Conservation (phyloP, 2,888 invertebrate genomes). For the Acholoe squamosa region DNA sequence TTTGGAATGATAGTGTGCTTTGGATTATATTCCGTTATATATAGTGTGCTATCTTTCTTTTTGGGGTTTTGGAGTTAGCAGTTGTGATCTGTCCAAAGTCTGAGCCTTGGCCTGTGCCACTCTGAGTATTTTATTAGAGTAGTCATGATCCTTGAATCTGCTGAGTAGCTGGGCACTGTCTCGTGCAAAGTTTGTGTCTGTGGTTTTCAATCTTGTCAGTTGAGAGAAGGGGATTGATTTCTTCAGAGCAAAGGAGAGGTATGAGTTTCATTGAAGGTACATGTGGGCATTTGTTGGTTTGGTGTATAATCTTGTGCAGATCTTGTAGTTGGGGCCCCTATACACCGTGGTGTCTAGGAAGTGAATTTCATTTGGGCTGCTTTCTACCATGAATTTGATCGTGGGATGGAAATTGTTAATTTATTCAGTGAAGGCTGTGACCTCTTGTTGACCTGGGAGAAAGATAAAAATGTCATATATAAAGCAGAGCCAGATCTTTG, state of each 20-base stretch:
- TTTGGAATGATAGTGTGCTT: neutral
- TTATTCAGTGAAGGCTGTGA: neutral
- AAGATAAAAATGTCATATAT: constrained; percentile 19
- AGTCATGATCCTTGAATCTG: neutral
- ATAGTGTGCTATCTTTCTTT: neutral
- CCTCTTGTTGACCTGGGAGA: neutral
- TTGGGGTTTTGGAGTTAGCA: neutral
- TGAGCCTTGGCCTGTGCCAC: neutral
- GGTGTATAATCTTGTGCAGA: neutral
- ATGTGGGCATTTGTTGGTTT: neutral
- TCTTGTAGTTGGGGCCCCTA: neutral
- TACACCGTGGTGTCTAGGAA: neutral
- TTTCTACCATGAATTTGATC: neutral
- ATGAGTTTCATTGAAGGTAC: neutral
- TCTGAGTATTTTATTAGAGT: neutral
- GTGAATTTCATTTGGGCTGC: neutral
- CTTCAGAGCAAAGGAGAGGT: neutral
- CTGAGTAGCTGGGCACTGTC: neutral
- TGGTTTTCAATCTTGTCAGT: neutral
- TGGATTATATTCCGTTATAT: neutral
- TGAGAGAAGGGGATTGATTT: neutral
- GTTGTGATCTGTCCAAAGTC: neutral
- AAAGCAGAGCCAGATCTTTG: neutral
- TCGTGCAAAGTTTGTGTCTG: neutral
- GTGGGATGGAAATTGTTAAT: neutral